A percentile compares a stretch with the other conserved stretches of the same genome.
Conservation (phyloP, 2,113 vertebrate species). For the Zosterops pallidus region DNA sequence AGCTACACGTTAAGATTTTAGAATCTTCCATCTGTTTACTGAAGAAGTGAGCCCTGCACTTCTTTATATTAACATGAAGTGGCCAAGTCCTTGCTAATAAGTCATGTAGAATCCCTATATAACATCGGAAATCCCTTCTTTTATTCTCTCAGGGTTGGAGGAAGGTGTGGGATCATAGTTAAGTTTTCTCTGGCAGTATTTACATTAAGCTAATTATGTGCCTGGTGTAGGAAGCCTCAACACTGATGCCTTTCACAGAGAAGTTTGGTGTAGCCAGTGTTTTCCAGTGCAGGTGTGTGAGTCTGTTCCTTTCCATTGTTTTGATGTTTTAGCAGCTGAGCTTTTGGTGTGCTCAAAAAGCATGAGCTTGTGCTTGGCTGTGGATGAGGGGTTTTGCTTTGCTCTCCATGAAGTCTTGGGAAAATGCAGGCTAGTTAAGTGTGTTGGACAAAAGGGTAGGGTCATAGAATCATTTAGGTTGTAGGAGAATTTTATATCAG, state of each 20-base stretch:
- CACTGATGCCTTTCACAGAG: background rate
- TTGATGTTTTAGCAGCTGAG: background rate
- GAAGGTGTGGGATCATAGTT: background rate
- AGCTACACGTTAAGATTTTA: background rate
- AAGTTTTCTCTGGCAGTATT: background rate
- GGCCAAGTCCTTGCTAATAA: background rate
- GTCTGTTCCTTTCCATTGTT: background rate
- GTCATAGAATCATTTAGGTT: background rate
- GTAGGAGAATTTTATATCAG: background rate
- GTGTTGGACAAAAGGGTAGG: background rate
- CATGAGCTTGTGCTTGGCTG: background rate
- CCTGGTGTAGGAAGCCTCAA: background rate
- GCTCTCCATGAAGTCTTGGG: background rate
- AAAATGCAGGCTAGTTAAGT: background rate
- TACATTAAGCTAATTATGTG: background rate
- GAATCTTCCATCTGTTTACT: background rate
- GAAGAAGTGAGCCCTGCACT: background rate
- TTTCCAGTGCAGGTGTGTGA: background rate
- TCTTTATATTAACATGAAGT: background rate
- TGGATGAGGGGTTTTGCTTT: background rate
- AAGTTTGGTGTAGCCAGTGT: background rate
- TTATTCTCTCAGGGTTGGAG: background rate
- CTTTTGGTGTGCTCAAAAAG: background rate
- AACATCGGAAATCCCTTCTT: background rate
- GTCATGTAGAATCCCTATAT: background rate